Evolutionary conservation across 2,113 vertebrate species (phyloP).

Genomic region (Junco hyemalis): DNA sequence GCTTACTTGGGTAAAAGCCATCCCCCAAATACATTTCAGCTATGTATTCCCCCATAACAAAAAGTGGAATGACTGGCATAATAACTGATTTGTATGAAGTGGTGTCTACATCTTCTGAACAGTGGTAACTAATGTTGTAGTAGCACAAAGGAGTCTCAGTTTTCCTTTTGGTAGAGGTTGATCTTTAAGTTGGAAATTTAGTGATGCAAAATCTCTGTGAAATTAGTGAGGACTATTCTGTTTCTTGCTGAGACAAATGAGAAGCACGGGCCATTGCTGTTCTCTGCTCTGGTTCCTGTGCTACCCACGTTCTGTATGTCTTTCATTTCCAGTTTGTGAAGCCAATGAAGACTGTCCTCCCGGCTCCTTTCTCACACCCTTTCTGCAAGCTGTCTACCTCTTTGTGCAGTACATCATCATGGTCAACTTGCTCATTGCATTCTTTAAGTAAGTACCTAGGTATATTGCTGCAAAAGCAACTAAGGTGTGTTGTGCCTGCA

Average conservation of each 20-base stretch:
- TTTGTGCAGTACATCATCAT: conserved; percentile 99
- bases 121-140: no score
- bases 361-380: conserved; percentile 86
- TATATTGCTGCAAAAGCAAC: not conserved
- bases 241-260: not conserved
- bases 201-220: not conserved
- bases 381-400: conserved; percentile 95
- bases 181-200: not conserved
- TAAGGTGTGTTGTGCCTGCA: not conserved
- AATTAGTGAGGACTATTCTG: not conserved
- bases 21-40: not conserved
- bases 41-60: not conserved
- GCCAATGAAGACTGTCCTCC: conserved; percentile 78
- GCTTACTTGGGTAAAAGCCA: not conserved
- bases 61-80: not conserved
- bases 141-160: not conserved
- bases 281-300: not conserved
- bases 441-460: conserved; percentile 89
- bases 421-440: conserved; percentile 96
- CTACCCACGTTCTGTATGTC: not conserved
- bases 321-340: conserved; percentile 80
- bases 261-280: not conserved
- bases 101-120: not conserved
- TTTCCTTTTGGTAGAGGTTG: not conserved
- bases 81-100: not conserved